These are phyloP conservation scores for Drosophila quasianomalipes DNA, from an alignment of 2,888 invertebrate species.

Conservation along the genomic window DNA sequence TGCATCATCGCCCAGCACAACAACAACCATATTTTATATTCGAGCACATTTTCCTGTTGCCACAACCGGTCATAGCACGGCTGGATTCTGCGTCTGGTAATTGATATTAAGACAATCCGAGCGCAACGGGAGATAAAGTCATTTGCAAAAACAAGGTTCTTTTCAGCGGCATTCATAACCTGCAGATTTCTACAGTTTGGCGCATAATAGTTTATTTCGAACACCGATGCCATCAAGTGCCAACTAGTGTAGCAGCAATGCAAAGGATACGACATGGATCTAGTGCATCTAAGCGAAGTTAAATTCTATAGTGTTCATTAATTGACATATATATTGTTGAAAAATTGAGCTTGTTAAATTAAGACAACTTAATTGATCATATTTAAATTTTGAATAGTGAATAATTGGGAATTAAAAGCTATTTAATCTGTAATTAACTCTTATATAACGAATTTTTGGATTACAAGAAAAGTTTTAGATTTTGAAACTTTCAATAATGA, in stretches of 20 bases:
- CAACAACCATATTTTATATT: slow-evolving; percentile 17
- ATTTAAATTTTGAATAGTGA: too few species aligned
- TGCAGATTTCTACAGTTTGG: slow-evolving; percentile 10
- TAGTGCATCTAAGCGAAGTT: too few species aligned
- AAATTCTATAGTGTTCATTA: too few species aligned
- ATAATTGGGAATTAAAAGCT: too few species aligned
- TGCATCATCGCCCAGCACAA: slow-evolving; percentile 27
- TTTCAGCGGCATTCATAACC: slow-evolving; percentile 7
- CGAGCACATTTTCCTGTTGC: slow-evolving; percentile 16
- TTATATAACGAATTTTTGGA: too few species aligned
- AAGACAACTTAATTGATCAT: too few species aligned
- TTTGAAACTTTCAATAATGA: too few species aligned
- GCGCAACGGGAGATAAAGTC: slow-evolving; percentile 49
- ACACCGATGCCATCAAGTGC: slow-evolving; percentile 1
- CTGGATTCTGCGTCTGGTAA: slow-evolving; percentile 60
- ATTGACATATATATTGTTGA: too few species aligned
- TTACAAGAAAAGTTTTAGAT: not conserved
- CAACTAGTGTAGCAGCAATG: not conserved
- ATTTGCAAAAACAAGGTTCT: slow-evolving; percentile 24
- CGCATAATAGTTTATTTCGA: slow-evolving; percentile 62
- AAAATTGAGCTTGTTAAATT: too few species aligned
- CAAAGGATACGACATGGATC: not conserved
- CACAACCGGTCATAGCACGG: slow-evolving; percentile 35
- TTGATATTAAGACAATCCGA: slow-evolving; percentile 67
- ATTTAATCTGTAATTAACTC: too few species aligned